A percentile compares a stretch with the other conserved stretches of the same genome.
These are phyloP conservation scores for Papilio machaon DNA, from an alignment of 1,140 invertebrate species.

Conservation along the genomic window DNA sequence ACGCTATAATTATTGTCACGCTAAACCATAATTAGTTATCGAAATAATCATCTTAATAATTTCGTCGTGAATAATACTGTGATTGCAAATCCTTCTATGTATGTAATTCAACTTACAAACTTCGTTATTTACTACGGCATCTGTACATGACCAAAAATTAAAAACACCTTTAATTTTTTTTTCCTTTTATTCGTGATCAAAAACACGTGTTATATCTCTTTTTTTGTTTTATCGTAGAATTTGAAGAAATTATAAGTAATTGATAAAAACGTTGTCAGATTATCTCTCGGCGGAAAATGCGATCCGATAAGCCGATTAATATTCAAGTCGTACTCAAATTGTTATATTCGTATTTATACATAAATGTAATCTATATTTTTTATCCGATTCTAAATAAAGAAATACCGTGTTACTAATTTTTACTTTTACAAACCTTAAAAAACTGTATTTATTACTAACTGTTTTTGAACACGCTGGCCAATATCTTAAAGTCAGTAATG, in stretches of 20 bases:
- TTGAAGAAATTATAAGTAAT: conserved; percentile 8
- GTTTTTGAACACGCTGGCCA: neutral
- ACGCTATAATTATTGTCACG: too few relatives aligned
- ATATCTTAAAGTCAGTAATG: neutral
- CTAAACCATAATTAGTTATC: too few relatives aligned
- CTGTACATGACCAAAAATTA: too few relatives aligned
- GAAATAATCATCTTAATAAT: too few relatives aligned
- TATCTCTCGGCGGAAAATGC: conserved; percentile 20
- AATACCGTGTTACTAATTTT: too few relatives aligned
- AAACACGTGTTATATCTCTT: conserved; percentile 1
- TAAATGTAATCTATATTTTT: conserved; percentile 5
- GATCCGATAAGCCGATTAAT: conserved; percentile 33
- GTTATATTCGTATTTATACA: conserved; percentile 3
- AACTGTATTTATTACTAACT: neutral
- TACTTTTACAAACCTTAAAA: too few relatives aligned
- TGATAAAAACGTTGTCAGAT: conserved; percentile 12
- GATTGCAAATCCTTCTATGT: too few relatives aligned
- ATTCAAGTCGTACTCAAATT: neutral
- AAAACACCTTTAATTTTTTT: neutral
- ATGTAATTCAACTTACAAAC: too few relatives aligned
- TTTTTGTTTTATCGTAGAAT: conserved; percentile 7
- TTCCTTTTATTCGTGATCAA: neutral
- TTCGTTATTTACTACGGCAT: too few relatives aligned
- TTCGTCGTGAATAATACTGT: too few relatives aligned
- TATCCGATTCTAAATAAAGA: neutral